Conservation (phyloP, 2,888 invertebrate species). For the Hypsopygia costalis region DNA sequence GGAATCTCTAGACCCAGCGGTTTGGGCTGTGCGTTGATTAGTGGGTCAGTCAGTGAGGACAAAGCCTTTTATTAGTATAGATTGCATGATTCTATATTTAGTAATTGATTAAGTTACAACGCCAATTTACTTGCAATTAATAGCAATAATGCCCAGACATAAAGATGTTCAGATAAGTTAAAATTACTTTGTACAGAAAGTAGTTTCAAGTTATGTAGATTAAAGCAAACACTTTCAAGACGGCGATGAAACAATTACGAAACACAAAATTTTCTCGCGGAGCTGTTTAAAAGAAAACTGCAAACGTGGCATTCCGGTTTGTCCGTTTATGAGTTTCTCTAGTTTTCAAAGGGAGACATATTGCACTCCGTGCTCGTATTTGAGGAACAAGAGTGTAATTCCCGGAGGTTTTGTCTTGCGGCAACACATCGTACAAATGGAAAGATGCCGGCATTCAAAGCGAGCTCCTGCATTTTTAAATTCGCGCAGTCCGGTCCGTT, state of each 20-base stretch:
- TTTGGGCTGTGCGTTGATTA: too few relatives aligned
- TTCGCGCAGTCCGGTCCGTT: slow-evolving; percentile 36
- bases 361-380: slow-evolving; percentile 63
- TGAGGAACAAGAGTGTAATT: slow-evolving; percentile 73
- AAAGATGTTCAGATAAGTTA: too few relatives aligned
- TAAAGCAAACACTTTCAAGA: neutral
- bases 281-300: slow-evolving; percentile 38
- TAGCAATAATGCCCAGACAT: too few relatives aligned
- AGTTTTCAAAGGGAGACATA: slow-evolving; percentile 69
- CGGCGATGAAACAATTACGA: slow-evolving; percentile 21
- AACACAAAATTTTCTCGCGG: slow-evolving; percentile 36
- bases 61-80: too few relatives aligned
- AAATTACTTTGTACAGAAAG: too few relatives aligned
- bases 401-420: slow-evolving; percentile 72
- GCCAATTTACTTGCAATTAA: too few relatives aligned
- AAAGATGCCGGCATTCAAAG: slow-evolving; percentile 66
- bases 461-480: slow-evolving; percentile 64
- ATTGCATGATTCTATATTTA: too few relatives aligned
- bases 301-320: slow-evolving; percentile 53
- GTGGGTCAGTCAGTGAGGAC: too few relatives aligned
- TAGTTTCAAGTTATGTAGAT: too few relatives aligned
- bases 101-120: too few relatives aligned
- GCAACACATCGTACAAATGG: slow-evolving; percentile 65
- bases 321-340: slow-evolving; percentile 65
- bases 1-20: too few relatives aligned